Evolutionary conservation across 2,113 vertebrate species (phyloP).

Genomic region (Heptranchias perlo): DNA sequence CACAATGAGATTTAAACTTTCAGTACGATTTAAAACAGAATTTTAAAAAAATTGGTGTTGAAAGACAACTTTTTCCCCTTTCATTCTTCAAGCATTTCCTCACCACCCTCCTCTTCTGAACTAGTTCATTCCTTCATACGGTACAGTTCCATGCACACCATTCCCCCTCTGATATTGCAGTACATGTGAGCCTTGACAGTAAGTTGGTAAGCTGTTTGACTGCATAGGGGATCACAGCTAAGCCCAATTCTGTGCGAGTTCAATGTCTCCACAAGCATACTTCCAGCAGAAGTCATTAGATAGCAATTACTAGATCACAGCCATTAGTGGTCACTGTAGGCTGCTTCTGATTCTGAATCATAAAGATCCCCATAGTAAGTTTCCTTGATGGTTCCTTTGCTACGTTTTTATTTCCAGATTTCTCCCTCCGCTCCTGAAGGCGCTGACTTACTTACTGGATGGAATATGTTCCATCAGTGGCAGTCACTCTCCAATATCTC

Average conservation of each 20-base stretch:
- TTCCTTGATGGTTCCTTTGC: background rate
- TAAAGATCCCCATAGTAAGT: background rate
- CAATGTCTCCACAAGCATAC: background rate
- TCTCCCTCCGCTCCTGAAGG: background rate
- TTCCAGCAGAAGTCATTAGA: background rate
- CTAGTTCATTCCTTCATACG: background rate
- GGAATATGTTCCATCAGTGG: background rate
- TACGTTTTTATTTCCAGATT: background rate
- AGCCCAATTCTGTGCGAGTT: background rate
- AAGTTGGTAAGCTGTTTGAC: background rate
- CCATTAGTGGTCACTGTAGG: background rate
- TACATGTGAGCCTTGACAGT: background rate
- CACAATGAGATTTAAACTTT: background rate
- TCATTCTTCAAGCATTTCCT: background rate
- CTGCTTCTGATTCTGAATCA: background rate
- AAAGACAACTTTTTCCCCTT: background rate
- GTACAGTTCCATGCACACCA: background rate
- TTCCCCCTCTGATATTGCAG: background rate
- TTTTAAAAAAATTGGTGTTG: background rate
- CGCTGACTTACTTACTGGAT: background rate
- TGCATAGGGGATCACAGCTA: background rate
- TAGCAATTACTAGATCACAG: background rate
- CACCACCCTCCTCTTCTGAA: background rate
- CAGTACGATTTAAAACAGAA: background rate
- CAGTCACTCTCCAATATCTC: background rate